These are phyloP conservation scores for Entomobrya proxima DNA, from an alignment of 2,888 invertebrate genomes.

Conservation along the genomic window DNA sequence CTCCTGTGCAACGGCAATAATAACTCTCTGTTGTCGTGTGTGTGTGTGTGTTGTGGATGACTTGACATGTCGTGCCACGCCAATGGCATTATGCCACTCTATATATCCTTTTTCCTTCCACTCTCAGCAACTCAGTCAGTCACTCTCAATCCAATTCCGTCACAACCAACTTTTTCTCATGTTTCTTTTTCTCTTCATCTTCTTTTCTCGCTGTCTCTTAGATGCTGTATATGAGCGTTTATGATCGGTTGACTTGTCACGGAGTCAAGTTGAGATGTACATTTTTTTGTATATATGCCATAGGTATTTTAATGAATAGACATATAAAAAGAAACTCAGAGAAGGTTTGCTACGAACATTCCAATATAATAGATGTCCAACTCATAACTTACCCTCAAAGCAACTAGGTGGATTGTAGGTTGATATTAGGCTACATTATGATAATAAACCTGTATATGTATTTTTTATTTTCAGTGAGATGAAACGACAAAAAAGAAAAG, in stretches of 20 bases:
- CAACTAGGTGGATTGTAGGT: constrained; percentile 27
- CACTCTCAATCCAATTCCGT: constrained; percentile 54
- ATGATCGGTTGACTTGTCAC: constrained; percentile 48
- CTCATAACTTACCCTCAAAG: background rate
- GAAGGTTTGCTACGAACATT: background rate
- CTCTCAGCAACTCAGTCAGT: constrained; percentile 34
- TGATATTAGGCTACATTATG: constrained; percentile 13
- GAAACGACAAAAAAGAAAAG: constrained; percentile 21
- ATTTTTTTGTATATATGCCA: background rate
- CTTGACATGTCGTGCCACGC: constrained; percentile 69
- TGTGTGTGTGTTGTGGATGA: constrained; percentile 49
- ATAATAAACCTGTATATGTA: constrained; percentile 21
- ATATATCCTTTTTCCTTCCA: constrained; percentile 54
- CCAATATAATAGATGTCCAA: background rate
- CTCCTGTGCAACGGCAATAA: constrained; percentile 25
- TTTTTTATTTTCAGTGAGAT: background rate
- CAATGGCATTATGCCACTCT: constrained; percentile 68
- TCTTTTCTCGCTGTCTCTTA: constrained; percentile 21
- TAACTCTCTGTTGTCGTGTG: constrained; percentile 25
- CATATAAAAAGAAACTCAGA: background rate
- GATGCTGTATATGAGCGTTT: background rate
- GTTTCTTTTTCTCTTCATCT: constrained; percentile 29
- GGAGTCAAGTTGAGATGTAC: constrained; percentile 16
- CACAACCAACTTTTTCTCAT: constrained; percentile 30
- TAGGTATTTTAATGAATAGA: background rate